Percentiles rank a stretch among this genome's conserved stretches.
These are phyloP conservation scores for Stenodema calcarata DNA, from an alignment of 2,888 invertebrate genomes.

Conservation along the genomic window DNA sequence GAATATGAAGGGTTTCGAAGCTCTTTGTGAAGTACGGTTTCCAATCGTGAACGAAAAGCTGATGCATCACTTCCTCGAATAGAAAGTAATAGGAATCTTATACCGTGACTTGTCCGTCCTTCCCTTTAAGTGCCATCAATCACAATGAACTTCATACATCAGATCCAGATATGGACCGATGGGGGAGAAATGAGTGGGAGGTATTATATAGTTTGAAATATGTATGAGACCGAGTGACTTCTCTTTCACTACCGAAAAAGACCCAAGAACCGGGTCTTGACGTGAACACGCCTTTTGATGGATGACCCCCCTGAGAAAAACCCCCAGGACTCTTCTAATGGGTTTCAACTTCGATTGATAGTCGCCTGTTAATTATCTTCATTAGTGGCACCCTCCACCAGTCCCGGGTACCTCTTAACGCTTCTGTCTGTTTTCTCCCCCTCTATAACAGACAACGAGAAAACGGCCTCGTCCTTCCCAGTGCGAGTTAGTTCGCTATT, in stretches of 20 bases:
- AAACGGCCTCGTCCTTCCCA: neutral
- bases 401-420: neutral
- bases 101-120: neutral
- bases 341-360: constrained; percentile 32
- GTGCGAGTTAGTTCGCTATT: neutral
- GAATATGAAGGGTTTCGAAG: neutral
- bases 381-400: constrained; percentile 11
- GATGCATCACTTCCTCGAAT: neutral
- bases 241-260: neutral
- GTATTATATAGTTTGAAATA: constrained; percentile 27
- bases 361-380: constrained; percentile 27
- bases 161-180: constrained; percentile 4
- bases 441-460: neutral
- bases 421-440: neutral
- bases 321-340: neutral
- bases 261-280: neutral
- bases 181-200: constrained; percentile 18
- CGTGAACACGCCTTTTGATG: constrained; percentile 42
- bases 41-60: neutral
- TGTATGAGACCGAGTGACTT: neutral
- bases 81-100: neutral
- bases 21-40: neutral
- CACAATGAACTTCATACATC: constrained; percentile 30
- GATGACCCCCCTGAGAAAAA: constrained; percentile 1
- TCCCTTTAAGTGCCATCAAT: neutral